phyloP scores from a whole-genome alignment of 2,888 invertebrate genomes.

The Panzeria rudis region DNA sequence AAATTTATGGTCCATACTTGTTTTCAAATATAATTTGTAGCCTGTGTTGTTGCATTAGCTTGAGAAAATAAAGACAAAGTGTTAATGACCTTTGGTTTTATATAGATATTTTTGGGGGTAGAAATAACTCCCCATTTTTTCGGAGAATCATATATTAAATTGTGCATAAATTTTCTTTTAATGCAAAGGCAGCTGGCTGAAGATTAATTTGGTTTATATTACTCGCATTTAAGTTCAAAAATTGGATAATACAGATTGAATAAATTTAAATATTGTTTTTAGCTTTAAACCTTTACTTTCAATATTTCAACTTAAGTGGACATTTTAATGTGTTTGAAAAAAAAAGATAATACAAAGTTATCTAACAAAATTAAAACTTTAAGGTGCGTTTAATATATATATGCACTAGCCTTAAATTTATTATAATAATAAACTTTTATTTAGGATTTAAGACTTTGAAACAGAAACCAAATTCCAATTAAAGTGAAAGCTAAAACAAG shows the following conservation, averaged over 20 bases:
- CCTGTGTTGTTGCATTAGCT: not conserved
- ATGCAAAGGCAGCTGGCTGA: not conserved
- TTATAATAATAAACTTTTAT: not conserved
- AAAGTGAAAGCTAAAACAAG: too few species aligned
- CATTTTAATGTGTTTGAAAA: not conserved
- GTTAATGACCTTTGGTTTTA: constrained; percentile 42
- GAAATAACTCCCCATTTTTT: constrained; percentile 16
- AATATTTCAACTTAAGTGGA: constrained; percentile 5
- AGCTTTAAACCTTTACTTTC: not conserved
- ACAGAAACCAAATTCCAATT: not conserved
- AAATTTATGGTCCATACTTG: constrained; percentile 58
- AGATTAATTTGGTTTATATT: not conserved
- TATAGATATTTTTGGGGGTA: not conserved
- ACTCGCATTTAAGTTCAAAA: not conserved
- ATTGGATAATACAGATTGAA: not conserved
- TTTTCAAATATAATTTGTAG: constrained; percentile 18
- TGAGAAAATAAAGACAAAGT: constrained; percentile 2
- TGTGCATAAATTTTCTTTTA: constrained; percentile 28
- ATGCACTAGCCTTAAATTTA: not conserved
- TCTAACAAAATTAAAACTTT: not conserved
- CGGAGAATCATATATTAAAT: not conserved
- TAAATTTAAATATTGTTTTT: constrained; percentile 15
- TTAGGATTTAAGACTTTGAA: not conserved
- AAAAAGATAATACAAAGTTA: not conserved
- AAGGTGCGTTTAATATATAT: not conserved